Evolutionary conservation across 2,797 vertebrate species (phyloP).

Genomic region (Loris lydekkerianus): DNA sequence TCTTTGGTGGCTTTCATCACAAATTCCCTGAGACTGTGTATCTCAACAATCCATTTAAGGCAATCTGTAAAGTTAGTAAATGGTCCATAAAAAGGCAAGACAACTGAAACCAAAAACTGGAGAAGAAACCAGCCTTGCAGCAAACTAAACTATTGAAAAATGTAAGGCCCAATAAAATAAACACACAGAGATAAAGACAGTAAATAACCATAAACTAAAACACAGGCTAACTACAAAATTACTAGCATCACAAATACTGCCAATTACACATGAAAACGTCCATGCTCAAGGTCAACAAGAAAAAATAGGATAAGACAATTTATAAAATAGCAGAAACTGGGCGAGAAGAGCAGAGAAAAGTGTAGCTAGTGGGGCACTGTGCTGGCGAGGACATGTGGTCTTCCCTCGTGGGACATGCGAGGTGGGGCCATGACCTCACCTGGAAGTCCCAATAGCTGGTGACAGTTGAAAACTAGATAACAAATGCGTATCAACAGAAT

Average conservation of each 20-base stretch:
- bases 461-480: background rate
- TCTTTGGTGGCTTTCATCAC: constrained; percentile 62
- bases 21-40: constrained; percentile 9
- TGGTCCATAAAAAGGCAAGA: constrained; percentile 43
- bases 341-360: background rate
- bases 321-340: background rate
- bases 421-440: background rate
- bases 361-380: background rate
- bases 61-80: constrained; percentile 64
- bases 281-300: constrained; percentile 20
- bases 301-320: background rate
- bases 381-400: rapidly evolving
- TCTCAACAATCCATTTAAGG: constrained; percentile 65
- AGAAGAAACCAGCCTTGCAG: constrained; percentile 60
- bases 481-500: background rate
- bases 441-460: background rate
- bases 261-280: constrained; percentile 38
- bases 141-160: constrained; percentile 67
- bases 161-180: constrained; percentile 53
- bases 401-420: rapidly evolving
- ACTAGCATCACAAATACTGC: constrained; percentile 64
- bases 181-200: constrained; percentile 54
- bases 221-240: constrained; percentile 63
- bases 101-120: constrained; percentile 41
- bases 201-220: constrained; percentile 63